A percentile compares a stretch with the other conserved stretches of the same genome.
Conservation (phyloP, 2,113 vertebrate genomes). For the Eubucco bourcierii region DNA sequence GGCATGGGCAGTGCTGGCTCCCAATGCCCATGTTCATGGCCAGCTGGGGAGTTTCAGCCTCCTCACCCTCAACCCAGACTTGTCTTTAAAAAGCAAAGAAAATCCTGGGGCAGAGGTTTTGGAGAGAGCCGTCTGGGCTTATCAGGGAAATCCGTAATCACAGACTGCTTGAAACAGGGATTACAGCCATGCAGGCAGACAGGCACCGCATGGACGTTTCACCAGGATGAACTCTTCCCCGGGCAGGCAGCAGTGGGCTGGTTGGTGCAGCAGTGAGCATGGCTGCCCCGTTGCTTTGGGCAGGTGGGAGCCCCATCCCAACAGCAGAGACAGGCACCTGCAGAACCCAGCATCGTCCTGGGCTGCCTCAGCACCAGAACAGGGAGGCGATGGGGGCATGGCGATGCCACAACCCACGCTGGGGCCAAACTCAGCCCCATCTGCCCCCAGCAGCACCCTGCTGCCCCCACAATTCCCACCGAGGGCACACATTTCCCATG, state of each 20-base stretch:
- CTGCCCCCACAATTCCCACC: background rate
- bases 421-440: background rate
- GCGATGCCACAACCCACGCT: accelerated
- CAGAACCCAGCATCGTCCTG: background rate
- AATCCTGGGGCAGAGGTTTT: constrained; percentile 35
- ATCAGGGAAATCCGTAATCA: constrained; percentile 53
- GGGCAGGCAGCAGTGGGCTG: background rate
- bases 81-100: constrained; percentile 24
- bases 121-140: constrained; percentile 5
- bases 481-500: accelerated
- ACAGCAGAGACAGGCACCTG: background rate
- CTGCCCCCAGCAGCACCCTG: background rate
- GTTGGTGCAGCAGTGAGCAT: background rate
- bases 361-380: accelerated
- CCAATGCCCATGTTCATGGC: accelerated
- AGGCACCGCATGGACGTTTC: background rate
- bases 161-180: background rate
- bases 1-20: background rate
- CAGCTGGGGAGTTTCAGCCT: background rate
- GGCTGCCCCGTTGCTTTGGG: accelerated
- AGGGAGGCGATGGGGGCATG: accelerated
- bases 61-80: background rate
- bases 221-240: background rate
- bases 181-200: background rate
- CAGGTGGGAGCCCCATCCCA: background rate